Base-by-base conservation (phyloP, 2,797 vertebrate genomes). In the Chloroceryle inda region DNA sequence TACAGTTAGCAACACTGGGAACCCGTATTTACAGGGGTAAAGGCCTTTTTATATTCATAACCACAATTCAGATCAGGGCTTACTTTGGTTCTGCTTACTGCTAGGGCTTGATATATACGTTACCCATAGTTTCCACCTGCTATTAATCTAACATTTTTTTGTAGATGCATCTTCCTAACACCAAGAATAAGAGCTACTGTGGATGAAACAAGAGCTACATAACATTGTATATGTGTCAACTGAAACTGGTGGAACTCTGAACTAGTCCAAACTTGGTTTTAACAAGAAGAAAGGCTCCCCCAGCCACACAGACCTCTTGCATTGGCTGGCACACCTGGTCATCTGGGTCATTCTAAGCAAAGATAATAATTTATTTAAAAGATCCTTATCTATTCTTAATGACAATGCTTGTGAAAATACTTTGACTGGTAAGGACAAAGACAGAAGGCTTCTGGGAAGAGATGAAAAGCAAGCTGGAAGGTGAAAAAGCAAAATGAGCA, bases 371-470 rank as follows among this genome's bases (percentile, higher is more conserved):
- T 90, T 92, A 81, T 91, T 94, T 87, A 69, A 33, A 87, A 87
- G 77, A 73, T 37, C 62, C 93, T 86, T 94, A 92, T 86, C 69
- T 86, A 66, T 93, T 90, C 77, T 95, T 95, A 93, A 90, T 89
- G 92, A 31, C 29, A 71, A 20, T 16, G 35, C 26, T 81, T 78
- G 53, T 75, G 50, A 77, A 92, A 87, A 85, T 37, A 84, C 26
- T 31, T 62, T 79, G 71, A 62, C 19, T 87, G 59, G 53, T 88
- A 73, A 38, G 38, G 74, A 73, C 55, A 50, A 45, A 92, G 66
- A 55, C 19, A 81, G 62, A 67, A 81, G 33, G 50, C 50, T 89
- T 96, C 83, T 91, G 80, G 53, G 80, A 95, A 90, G 18, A 75
- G 42, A 84, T 7, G 20, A 64, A 72, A 37, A 45, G 44, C 40